Conservation (phyloP, 2,888 invertebrate genomes). For the Lymantria dispar region DNA sequence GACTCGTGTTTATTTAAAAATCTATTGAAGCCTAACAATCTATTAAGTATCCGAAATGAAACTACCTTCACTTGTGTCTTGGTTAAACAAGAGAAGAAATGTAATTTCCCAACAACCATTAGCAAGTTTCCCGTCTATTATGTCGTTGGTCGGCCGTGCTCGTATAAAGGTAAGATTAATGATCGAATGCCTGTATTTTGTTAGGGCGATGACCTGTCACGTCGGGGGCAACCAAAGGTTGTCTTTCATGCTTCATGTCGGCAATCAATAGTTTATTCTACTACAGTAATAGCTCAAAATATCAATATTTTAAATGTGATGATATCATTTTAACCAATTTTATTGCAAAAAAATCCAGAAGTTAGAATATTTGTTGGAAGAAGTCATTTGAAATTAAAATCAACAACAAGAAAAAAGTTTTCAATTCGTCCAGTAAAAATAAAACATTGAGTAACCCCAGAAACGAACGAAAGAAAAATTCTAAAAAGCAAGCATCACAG, state of each 20-base stretch:
- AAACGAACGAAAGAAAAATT: too few relatives aligned
- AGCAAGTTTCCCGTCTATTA: conserved; percentile 65
- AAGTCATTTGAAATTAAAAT: too few relatives aligned
- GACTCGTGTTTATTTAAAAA: conserved; percentile 17
- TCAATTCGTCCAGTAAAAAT: too few relatives aligned
- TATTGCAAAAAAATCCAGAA: too few relatives aligned
- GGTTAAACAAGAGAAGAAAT: conserved; percentile 55
- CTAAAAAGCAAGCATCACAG: too few relatives aligned
- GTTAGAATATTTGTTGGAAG: too few relatives aligned
- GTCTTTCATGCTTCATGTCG: conserved; percentile 33
- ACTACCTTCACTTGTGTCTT: conserved; percentile 33
- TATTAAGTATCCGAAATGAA: conserved; percentile 33
- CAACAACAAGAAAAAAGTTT: too few relatives aligned
- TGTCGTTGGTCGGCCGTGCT: conserved; percentile 50
- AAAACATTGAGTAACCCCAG: too few relatives aligned
- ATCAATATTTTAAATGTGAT: not conserved
- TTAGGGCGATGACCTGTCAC: conserved; percentile 57
- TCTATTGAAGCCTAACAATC: not conserved
- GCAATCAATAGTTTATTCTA: conserved; percentile 38
- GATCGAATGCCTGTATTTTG: conserved; percentile 53
- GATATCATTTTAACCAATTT: not conserved
- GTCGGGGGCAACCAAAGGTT: conserved; percentile 52
- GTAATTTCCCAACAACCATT: conserved; percentile 69
- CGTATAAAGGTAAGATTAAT: conserved; percentile 73
- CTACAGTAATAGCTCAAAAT: not conserved